Evolutionary conservation across 2,797 vertebrate genomes (phyloP).

Genomic region (Pseudochaenichthys georgianus): DNA sequence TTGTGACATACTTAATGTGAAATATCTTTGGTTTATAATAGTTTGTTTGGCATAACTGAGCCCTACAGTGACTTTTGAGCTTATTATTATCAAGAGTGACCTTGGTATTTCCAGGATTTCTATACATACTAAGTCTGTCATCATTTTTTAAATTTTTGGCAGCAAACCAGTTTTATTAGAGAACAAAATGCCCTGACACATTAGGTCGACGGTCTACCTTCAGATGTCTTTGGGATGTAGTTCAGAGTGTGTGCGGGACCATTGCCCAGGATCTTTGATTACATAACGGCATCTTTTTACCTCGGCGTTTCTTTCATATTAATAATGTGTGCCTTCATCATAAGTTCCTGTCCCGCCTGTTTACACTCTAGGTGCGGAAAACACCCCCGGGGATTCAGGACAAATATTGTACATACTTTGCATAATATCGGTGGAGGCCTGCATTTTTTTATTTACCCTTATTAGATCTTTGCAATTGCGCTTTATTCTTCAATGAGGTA

Average conservation of each 20-base stretch:
- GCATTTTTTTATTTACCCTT: neutral
- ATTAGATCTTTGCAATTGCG: neutral
- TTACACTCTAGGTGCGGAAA: neutral
- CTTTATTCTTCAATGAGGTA: neutral
- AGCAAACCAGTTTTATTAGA: neutral
- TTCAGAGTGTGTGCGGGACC: neutral
- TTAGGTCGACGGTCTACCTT: neutral
- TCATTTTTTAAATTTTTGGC: neutral
- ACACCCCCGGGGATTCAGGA: neutral
- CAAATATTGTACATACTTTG: slow-evolving; percentile 1
- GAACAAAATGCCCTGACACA: neutral
- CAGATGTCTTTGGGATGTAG: neutral
- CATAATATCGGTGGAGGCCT: too few relatives aligned
- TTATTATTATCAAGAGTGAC: neutral
- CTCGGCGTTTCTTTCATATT: neutral
- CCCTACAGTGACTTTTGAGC: neutral
- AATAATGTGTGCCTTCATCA: neutral
- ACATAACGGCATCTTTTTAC: neutral
- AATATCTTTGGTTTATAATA: neutral
- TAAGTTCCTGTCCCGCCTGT: neutral
- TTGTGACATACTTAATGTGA: neutral
- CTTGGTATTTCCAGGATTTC: neutral
- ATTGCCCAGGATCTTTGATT: neutral
- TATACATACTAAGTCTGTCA: neutral
- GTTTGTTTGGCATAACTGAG: neutral